Evolutionary conservation across 2,888 invertebrate species (phyloP).

Genomic region (Heliconius aoede): DNA sequence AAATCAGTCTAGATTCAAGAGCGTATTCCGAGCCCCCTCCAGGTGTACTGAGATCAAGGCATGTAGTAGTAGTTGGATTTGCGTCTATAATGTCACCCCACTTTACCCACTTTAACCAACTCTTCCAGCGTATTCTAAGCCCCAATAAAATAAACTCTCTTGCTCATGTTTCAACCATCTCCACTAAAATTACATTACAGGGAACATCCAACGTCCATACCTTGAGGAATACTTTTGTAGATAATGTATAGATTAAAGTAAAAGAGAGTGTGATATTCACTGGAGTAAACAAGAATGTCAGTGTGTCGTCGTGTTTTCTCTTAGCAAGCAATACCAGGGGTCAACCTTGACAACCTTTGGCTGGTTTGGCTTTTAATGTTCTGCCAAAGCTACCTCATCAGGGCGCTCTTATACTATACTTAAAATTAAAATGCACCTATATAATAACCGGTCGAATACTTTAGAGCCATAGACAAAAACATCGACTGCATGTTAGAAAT

Average conservation of each 20-base stretch:
- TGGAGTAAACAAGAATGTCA: conserved; percentile 8
- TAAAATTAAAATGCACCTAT: conserved; percentile 2
- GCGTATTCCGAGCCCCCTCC: conserved; percentile 6
- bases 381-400: neutral
- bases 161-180: neutral
- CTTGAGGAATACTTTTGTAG: conserved; percentile 6
- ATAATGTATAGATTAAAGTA: conserved; percentile 12
- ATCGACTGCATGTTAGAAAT: neutral
- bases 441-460: neutral
- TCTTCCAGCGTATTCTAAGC: neutral
- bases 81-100: neutral
- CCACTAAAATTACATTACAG: neutral
- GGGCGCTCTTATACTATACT: neutral
- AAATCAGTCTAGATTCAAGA: conserved; percentile 24
- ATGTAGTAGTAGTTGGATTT: conserved; percentile 6
- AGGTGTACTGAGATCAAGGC: neutral
- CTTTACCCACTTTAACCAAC: neutral
- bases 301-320: conserved; percentile 17
- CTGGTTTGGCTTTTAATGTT: neutral
- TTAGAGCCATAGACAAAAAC: conserved; percentile 16
- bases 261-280: conserved; percentile 15
- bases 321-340: conserved; percentile 19
- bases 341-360: conserved; percentile 17
- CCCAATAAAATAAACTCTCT: neutral
- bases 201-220: neutral